Base-by-base conservation (phyloP, 1,140 invertebrate genomes). In the Diploscapter pachys region DNA sequence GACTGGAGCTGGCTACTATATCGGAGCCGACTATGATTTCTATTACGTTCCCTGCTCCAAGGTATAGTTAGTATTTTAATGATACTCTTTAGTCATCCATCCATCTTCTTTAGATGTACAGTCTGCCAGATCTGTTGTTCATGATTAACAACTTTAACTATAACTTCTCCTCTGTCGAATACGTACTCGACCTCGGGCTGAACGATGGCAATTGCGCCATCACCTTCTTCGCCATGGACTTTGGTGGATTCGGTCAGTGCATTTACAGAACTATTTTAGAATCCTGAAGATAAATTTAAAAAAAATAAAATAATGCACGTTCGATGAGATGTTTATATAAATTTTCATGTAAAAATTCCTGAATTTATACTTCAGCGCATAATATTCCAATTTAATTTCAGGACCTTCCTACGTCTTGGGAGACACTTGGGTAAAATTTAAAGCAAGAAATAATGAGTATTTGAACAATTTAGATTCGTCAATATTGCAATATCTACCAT, bases 401-500 rank as follows among this genome's bases (percentile, higher is more conserved):
- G 31, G 74, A 67, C 70, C 73, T n/a, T 50, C 74, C 53, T 78
- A 73, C 72, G 75, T 74, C 51, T 67, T 82, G 49, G 81, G 81
- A 57, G 81, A 82, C 74, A 78, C 81, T 54, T 82, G 81, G 69
- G 82, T 82, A 61, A 77, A 81, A 63, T 71, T 69, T 82, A 31
- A 31, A 31, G 31, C 31, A 31, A 31, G 31, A 31, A 31, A 31
- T 31, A 31, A 31, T 31, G 31, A 31, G 31, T 31, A 31, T 31
- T 31, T 31, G 31, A 31, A 31, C 31, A 31, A 31, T 31, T 31
- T 31, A 31, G 31, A 31, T 31, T 31, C 31, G 31, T 31, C 31
- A 31, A 31, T 31, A 81, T 69, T 81, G 80, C 72, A 77, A 81
- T 56, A 70, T 79, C 78, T 79, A 79, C 65, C 72, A 78, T 55